These are phyloP conservation scores for Episyrphus balteatus DNA, from an alignment of 1,140 invertebrate species.

Conservation along the genomic window DNA sequence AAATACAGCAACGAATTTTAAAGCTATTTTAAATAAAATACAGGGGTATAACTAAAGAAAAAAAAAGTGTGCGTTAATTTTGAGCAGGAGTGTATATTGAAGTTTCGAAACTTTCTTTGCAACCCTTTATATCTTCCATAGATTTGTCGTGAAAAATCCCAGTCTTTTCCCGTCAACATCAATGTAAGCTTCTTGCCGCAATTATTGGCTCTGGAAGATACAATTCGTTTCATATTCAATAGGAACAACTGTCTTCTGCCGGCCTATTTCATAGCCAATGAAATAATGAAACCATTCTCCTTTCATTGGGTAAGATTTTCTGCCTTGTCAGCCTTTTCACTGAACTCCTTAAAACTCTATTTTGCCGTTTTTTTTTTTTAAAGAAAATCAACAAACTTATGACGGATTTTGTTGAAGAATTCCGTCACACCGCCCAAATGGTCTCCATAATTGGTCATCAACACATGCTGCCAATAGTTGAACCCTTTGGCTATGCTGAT, in stretches of 20 bases:
- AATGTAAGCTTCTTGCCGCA: slow-evolving; percentile 70
- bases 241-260: slow-evolving; percentile 83
- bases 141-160: slow-evolving; percentile 72
- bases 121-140: background rate
- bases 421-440: slow-evolving; percentile 86
- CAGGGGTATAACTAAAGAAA: no score
- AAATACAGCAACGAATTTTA: background rate
- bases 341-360: background rate
- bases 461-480: slow-evolving; percentile 86
- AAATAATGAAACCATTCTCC: slow-evolving; percentile 82
- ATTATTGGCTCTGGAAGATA: slow-evolving; percentile 63
- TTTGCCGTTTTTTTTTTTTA: background rate
- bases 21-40: no score
- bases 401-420: slow-evolving; percentile 83
- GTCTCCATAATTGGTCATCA: slow-evolving; percentile 84
- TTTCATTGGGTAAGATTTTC: slow-evolving; percentile 74
- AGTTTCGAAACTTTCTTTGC: slow-evolving; percentile 2
- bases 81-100: slow-evolving; percentile 6
- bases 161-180: slow-evolving; percentile 60
- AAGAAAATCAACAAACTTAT: slow-evolving; percentile 78
- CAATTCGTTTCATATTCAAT: slow-evolving; percentile 84
- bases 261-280: slow-evolving; percentile 89
- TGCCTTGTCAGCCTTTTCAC: no score
- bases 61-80: no score
- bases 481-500: slow-evolving; percentile 80